Percentiles rank a stretch among this genome's conserved stretches.
phyloP scores from a whole-genome alignment of 2,113 vertebrate genomes.

The human (Homo sapiens) region GRCh38 chr7:35846501-35847000 shows the following conservation, averaged over 20 bases:
- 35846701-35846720: slow-evolving; percentile 6
- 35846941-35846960: neutral
- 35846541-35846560: neutral
- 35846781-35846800: neutral
- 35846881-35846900: neutral
- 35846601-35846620: neutral
- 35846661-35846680: neutral
- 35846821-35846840: neutral
- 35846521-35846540: slow-evolving; percentile 32
- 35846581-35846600: neutral
- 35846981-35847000: slow-evolving; percentile 46
- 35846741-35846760: neutral
- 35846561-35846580: neutral
- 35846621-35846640: neutral
- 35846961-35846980: neutral
- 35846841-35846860: neutral
- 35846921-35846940: slow-evolving; percentile 62
- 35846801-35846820: neutral
- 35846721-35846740: neutral
- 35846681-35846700: neutral
- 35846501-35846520: neutral
- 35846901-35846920: neutral
- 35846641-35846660: neutral
- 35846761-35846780: neutral
- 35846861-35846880: neutral